Evolutionary conservation across 2,113 vertebrate genomes (phyloP), one percentile per base, ranked within the genome.

Genomic region (Lepisosteus osseus): DNA sequence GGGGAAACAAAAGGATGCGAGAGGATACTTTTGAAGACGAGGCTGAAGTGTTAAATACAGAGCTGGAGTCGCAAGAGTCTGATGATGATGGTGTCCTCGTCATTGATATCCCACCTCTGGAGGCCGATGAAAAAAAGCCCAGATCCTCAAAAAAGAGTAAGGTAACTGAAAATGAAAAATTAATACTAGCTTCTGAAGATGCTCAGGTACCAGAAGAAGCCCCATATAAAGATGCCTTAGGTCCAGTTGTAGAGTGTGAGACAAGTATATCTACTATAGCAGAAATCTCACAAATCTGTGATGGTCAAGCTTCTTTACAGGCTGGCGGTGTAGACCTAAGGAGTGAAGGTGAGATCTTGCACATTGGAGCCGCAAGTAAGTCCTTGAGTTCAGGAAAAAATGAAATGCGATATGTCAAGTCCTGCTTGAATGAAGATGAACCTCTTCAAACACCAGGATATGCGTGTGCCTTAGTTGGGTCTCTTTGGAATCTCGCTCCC

Each of bases 41-140:
- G 54, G 70, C 45, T 11, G 54, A 17, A 4, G 13, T 44, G 44
- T 55, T 47, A 17, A 65, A 72, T 4, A 77, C 74, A 11, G 55
- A 61, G 75, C 14, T 71, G 67, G 14, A 73, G 78, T 74, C 83
- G 43, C 79, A 89, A 47, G 81, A 92, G 3, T 86, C 82, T n/a
- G 85, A 83, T 73, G 88, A 93, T 61, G 89, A 91, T 29, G 14
- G 79, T 6, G 61, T 80, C 12, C 85, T 93, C 71, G 76, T 91
- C 29, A 92, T 94, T 74, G 90, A 92, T 78, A 55, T 83, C 40
- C 79, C 85, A 61, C 69, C 78, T 6, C 44, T 80, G 7, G 65
- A 78, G 2, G 74, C 77, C 70, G 69, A 78, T 45, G 64, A 43
- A 54, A 87, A 83, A n/a, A 86, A 68, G 12, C 3, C 17, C 67